Evolutionary conservation across 2,888 invertebrate species (phyloP), one percentile per base, ranked within the genome.

Genomic region (Heliconius hortense): DNA sequence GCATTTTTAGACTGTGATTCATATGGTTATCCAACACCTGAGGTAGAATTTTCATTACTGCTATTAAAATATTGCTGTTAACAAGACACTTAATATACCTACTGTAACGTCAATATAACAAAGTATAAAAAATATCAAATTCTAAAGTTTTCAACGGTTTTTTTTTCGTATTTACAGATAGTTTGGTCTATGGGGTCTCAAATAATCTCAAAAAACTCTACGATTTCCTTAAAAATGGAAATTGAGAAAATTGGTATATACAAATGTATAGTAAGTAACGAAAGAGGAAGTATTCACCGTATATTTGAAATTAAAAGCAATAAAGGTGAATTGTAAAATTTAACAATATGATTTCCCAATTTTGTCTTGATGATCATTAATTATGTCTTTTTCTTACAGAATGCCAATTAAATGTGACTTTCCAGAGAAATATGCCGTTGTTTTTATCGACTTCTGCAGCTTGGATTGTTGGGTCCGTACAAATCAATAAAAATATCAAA

Each of bases 391-490:
- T 70, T 35, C 62, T 71, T 18, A 71, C 60, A 71, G 71, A 26
- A 43, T 71, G 71, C 21, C 26, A 11, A 5, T 21, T 71, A 39
- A 62, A 71, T 43, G 7, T 60, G 5, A 5, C 21, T 0, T 71
- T 71, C 39, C 39, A 60, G 8, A 71, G 60, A 62, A 26, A 71
- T 26, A 71, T 71, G 71, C 71, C 71, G 21, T 21, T 71, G 11
- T 71, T 71, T 62, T 26, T 71, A 18, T 21, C 35, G 28, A 26
- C 18, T 26, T 59, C 31, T 11, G 39, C 3, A 26, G 0, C 21
- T 18, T 43, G 62, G 39, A 71, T 71, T 26, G 8, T 28, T 21
- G 39, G 39, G 21, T 28, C 26, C 4, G 18, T 60, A 18, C 10
- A 43, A 18, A 28, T 43, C 43, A 60, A 71, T 71, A 39, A 18